Conservation (phyloP, 2,797 vertebrate species). For the Neosilurus hyrtlii region DNA sequence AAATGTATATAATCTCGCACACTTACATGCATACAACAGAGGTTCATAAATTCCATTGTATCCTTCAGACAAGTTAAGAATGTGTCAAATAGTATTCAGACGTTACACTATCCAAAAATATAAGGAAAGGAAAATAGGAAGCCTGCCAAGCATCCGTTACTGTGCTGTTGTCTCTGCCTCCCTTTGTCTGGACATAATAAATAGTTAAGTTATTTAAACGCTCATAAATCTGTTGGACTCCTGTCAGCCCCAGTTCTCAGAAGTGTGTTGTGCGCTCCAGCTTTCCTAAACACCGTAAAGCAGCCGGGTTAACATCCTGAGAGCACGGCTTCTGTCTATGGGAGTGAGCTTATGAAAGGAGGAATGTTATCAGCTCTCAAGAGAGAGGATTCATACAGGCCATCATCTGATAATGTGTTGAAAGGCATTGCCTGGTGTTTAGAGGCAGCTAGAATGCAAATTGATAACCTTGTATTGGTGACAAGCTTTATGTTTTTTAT, state of each 20-base stretch:
- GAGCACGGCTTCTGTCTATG: conserved; percentile 57
- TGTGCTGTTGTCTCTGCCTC: conserved; percentile 57
- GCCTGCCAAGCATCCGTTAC: conserved; percentile 62
- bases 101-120: conserved; percentile 44
- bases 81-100: conserved; percentile 47
- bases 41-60: conserved; percentile 32
- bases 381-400: conserved; percentile 12
- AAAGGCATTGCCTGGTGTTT: conserved; percentile 35
- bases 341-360: conserved; percentile 28
- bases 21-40: background rate
- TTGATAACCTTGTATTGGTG: conserved; percentile 14
- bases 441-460: conserved; percentile 22
- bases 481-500: conserved; percentile 8
- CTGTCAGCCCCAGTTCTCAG: conserved; percentile 48
- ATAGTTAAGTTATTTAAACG: conserved; percentile 66
- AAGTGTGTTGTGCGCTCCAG: conserved; percentile 56
- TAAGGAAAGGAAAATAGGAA: conserved; percentile 60
- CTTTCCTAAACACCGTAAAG: conserved; percentile 61
- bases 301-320: conserved; percentile 60
- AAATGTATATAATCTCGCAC: background rate
- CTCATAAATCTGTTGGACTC: conserved; percentile 60
- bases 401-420: conserved; percentile 31
- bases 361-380: conserved; percentile 39
- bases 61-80: conserved; percentile 48
- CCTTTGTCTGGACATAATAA: conserved; percentile 58